Percentiles rank a stretch among this genome's conserved stretches.
Evolutionary conservation across 2,113 vertebrate genomes (phyloP).

Genomic region (Arenaria interpres): DNA sequence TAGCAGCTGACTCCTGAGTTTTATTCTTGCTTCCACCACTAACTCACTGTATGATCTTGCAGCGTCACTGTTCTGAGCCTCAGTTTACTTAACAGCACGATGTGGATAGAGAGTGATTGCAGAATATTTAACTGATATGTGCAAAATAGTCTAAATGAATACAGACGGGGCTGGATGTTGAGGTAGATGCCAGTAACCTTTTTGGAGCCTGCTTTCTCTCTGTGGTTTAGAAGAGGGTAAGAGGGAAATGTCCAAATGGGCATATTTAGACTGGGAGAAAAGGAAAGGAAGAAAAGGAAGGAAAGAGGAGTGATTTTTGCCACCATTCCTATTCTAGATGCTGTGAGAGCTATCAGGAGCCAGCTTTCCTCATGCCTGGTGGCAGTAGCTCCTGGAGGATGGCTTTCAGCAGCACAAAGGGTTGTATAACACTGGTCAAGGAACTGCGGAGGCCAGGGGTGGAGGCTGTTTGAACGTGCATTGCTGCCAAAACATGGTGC

Average conservation of each 20-base stretch:
- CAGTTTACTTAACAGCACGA: background rate
- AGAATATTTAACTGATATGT: background rate
- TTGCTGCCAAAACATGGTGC: background rate
- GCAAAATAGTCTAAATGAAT: background rate
- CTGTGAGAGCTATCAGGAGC: background rate
- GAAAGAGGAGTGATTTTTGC: background rate
- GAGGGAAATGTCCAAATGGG: background rate
- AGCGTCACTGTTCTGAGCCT: background rate
- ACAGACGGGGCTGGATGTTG: background rate
- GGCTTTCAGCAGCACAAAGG: background rate
- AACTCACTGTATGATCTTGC: background rate
- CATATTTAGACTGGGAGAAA: background rate
- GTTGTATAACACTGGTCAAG: background rate
- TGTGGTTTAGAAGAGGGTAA: background rate
- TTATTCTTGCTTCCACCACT: conserved; percentile 24
- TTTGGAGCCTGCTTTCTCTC: background rate
- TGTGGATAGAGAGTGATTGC: background rate
- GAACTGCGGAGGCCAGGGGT: background rate
- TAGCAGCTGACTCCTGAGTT: conserved; percentile 30
- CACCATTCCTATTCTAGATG: background rate
- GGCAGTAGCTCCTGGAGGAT: background rate
- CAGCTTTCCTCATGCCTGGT: background rate
- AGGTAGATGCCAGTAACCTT: background rate
- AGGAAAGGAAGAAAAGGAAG: background rate
- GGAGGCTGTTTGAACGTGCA: background rate